Conservation (phyloP, 64 coral and sea anemone genomes). For the Catalaphyllia jardinei region DNA sequence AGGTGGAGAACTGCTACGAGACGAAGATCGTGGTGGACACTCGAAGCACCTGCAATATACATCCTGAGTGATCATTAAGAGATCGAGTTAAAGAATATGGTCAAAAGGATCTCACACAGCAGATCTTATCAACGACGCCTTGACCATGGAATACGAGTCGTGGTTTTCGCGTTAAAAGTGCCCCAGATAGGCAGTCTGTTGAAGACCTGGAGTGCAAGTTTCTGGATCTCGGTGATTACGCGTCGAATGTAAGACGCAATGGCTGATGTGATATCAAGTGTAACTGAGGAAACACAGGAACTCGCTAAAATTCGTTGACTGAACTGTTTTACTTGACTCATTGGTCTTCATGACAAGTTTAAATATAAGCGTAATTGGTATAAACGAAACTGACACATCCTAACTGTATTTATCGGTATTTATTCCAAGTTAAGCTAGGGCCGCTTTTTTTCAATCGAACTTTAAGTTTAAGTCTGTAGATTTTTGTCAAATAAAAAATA, state of each 20-base stretch:
- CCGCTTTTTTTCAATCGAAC: too few species aligned
- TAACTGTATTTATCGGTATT: too few species aligned
- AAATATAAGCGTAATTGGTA: too few species aligned
- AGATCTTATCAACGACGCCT: constrained; percentile 12
- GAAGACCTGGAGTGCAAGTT: constrained; percentile 19
- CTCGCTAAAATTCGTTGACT: too few species aligned
- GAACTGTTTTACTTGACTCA: too few species aligned
- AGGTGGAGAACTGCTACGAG: neutral
- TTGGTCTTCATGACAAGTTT: too few species aligned
- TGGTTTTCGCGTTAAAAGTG: constrained; percentile 25
- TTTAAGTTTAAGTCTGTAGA: too few species aligned
- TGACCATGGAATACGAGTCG: constrained; percentile 3
- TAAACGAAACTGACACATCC: too few species aligned
- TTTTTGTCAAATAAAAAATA: too few species aligned
- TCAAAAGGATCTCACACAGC: neutral
- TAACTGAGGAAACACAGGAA: neutral
- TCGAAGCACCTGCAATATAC: neutral
- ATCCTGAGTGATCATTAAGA: neutral
- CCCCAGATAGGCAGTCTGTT: neutral
- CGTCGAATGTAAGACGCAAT: constrained; percentile 19
- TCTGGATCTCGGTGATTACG: constrained; percentile 34
- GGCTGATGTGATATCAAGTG: neutral
- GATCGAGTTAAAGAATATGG: constrained; percentile 4
- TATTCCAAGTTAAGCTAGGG: too few species aligned
- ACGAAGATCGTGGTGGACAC: neutral